A percentile compares a stretch with the other conserved stretches of the same genome.
These are phyloP conservation scores for Eueremaeus valkanovi DNA, from an alignment of 2,888 invertebrate species.

Conservation along the genomic window DNA sequence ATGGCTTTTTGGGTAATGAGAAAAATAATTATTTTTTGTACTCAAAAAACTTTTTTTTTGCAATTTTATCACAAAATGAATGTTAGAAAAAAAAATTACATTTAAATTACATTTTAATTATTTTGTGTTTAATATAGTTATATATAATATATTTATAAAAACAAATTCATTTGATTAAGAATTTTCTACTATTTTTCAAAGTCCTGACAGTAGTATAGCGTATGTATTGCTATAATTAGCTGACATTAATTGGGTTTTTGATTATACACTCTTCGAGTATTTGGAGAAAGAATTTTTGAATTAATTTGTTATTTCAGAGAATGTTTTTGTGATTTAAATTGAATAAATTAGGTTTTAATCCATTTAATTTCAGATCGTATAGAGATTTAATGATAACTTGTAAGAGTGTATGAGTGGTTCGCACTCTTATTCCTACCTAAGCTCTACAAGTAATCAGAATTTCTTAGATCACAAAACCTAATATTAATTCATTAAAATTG, in stretches of 20 bases:
- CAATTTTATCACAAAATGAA: not conserved
- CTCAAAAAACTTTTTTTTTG: not conserved
- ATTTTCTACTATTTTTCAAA: no score
- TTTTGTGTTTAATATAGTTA: not conserved
- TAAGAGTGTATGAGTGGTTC: not conserved
- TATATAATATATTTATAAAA: not conserved
- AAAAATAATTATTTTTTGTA: not conserved
- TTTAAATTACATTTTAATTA: no score
- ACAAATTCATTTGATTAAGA: no score
- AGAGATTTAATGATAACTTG: constrained; percentile 7
- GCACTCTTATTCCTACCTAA: not conserved
- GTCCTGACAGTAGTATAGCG: no score
- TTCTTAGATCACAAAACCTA: not conserved
- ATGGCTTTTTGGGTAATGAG: not conserved
- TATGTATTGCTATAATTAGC: not conserved
- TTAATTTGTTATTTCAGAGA: constrained; percentile 2
- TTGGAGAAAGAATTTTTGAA: not conserved
- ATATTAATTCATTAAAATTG: no score
- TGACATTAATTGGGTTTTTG: not conserved
- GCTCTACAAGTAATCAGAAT: constrained; percentile 4
- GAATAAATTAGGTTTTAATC: constrained; percentile 16
- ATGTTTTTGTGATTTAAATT: not conserved
- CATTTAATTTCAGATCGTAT: constrained; percentile 1
- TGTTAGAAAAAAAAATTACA: not conserved
- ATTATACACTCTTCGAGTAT: not conserved